Base-by-base conservation (phyloP, 2,888 invertebrate genomes). In the Ophioninae sp. region DNA sequence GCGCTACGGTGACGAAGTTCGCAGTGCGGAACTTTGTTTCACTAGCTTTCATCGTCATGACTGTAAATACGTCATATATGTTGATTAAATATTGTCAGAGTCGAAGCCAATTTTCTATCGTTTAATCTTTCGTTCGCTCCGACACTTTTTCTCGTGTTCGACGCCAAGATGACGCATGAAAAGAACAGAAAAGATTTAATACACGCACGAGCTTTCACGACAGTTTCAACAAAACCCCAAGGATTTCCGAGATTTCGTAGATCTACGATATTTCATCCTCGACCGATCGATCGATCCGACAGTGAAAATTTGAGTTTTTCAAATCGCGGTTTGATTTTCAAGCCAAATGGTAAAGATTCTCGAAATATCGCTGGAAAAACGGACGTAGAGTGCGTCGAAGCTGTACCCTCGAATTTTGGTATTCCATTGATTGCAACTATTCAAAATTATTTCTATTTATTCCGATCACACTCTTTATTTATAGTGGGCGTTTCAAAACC, bases 401-500 rank as follows among this genome's bases (percentile, higher is more conserved):
- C 80, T 63, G 84, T 85, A 9, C 74, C 84, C 20, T 80, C 77
- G 7, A 80, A 82, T 77, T 85, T 85, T 23, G 79, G 84, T 85
- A 77, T n/a, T 17, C 17, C 20, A 13, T n/a, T 59, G n/a, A 17
- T 22, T 7, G 10, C 22, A 20, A 22, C 41, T 30, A 9, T 61
- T 2, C 0, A 22, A 39, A 72, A 39, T 71, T 44, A 17, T 44
- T 1, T 44, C 10, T 1, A 41, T 20, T 74, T 13, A 37, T 56
- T 1, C 37, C 20, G 6, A 13, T 0, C 17, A 2, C 8, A 44
- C 44, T 23, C 17, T 51, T 72, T 37, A 2, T 8, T 39, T 8
- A 13, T 39, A 86, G 87, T 78, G 6, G 23, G 85, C 41, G 37
- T 85, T 30, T 87, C 88, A 8, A 88, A 86, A 64, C 86, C 87